Evolutionary conservation across 2,113 vertebrate species (phyloP).

Genomic region (Takifugu flavidus): DNA sequence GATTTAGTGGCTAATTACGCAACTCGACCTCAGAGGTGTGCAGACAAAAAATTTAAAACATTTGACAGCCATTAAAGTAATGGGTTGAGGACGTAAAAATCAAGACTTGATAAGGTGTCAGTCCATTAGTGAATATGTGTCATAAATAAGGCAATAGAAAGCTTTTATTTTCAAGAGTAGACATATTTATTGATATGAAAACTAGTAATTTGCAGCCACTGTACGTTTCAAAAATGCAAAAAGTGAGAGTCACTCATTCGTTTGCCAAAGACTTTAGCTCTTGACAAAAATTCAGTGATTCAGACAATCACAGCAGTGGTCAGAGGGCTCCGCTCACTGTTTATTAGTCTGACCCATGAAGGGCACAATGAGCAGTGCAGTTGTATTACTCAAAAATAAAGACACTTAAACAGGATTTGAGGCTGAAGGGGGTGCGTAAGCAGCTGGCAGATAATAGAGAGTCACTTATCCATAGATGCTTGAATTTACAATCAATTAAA

Average conservation of each 20-base stretch:
- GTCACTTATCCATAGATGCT: conserved; percentile 33
- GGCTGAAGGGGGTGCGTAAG: conserved; percentile 19
- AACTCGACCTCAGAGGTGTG: no score
- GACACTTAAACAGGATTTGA: conserved; percentile 43
- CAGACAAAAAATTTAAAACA: no score
- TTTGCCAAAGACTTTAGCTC: no score
- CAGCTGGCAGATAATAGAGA: conserved; percentile 25
- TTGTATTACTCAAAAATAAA: conserved; percentile 33
- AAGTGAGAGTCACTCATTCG: no score
- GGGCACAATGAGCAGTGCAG: conserved; percentile 8
- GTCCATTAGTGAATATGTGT: not conserved
- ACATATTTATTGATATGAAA: no score
- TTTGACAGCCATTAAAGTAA: no score
- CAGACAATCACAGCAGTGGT: conserved; percentile 3
- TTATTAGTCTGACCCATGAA: conserved; percentile 33
- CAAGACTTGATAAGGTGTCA: not conserved
- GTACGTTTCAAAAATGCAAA: no score
- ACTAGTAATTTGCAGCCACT: no score
- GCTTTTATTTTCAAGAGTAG: no score
- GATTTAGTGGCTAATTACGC: not conserved
- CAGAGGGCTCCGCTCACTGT: conserved; percentile 1
- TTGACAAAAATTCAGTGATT: not conserved
- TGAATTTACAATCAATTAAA: conserved; percentile 52
- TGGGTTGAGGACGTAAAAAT: not conserved
- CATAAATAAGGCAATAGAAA: no score